Evolutionary conservation across 2,797 vertebrate genomes (phyloP).

Genomic region (Pseudocheirus occidentalis): DNA sequence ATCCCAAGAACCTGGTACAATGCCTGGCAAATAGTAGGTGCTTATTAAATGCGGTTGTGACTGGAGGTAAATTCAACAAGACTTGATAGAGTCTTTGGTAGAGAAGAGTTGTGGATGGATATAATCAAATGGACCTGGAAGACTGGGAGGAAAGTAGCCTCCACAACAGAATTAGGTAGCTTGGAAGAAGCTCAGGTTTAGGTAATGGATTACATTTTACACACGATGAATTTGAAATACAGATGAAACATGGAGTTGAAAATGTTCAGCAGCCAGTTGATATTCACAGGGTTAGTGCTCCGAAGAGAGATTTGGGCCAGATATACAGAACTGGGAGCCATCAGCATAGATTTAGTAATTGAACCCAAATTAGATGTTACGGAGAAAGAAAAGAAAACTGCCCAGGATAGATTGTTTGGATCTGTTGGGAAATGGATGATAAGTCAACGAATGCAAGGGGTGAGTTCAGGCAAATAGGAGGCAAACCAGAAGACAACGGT

Average conservation of each 20-base stretch:
- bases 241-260: background rate
- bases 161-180: background rate
- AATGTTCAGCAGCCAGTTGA: background rate
- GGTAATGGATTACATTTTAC: background rate
- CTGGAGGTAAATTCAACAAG: background rate
- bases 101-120: background rate
- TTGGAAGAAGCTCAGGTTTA: background rate
- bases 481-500: background rate
- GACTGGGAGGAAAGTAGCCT: background rate
- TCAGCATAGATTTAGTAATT: background rate
- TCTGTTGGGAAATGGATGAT: background rate
- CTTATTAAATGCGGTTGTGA: background rate
- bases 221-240: background rate
- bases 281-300: background rate
- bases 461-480: background rate
- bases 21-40: background rate
- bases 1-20: background rate
- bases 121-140: background rate
- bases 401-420: background rate
- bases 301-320: background rate
- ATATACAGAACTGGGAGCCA: background rate
- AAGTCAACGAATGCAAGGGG: background rate
- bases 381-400: background rate
- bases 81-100: background rate
- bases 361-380: background rate